Evolutionary conservation across 2,113 vertebrate genomes (phyloP), one percentile per base, ranked within the genome.

Genomic region (Ptyas mucosa): DNA sequence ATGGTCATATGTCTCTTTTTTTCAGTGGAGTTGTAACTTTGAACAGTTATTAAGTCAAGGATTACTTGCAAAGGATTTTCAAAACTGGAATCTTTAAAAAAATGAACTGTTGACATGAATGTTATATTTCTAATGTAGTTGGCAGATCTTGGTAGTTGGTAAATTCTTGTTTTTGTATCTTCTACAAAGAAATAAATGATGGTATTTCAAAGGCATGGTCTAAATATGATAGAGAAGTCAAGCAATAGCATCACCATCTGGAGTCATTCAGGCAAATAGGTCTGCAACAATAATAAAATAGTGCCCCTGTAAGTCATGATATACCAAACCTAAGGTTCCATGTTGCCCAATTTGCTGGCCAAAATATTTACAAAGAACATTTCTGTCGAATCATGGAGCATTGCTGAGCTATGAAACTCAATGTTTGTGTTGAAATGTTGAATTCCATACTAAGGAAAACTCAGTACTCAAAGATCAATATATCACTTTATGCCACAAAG

Each of bases 321-420:
- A 75, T 95, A 96, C 96, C 93, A 95, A 91, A 92, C 1, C 85
- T 29, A 52, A 95, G 94, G 95, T 95, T 97, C 96, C 96, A 91
- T 93, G 96, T 96, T 96, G 88, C 54, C 64, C 51, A 94, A 96
- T 95, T 85, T 95, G 95, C 95, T 94, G 94, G 94, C 94, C 90
- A 95, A 96, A 94, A 94, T 94, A 94, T 93, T 96, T 81, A 21
- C 94, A 92, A 95, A 95, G 91, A 61, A 87, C 51, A 93, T 94
- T 93, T 94, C 64, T 75, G n/a, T 75, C 12, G 64, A 75, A 34
- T 75, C 64, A 75, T 34, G 0, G n/a, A 75, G n/a, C 7, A 75
- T 34, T 34, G 14, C 64, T 75, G 15, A 75, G 15, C 12, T 75
- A 75, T 75, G n/a, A 18, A 75, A 75, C n/a, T 75, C n/a, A 34